phyloP scores from a whole-genome alignment of 2,113 vertebrate genomes.

The Corythornis vintsioides region DNA sequence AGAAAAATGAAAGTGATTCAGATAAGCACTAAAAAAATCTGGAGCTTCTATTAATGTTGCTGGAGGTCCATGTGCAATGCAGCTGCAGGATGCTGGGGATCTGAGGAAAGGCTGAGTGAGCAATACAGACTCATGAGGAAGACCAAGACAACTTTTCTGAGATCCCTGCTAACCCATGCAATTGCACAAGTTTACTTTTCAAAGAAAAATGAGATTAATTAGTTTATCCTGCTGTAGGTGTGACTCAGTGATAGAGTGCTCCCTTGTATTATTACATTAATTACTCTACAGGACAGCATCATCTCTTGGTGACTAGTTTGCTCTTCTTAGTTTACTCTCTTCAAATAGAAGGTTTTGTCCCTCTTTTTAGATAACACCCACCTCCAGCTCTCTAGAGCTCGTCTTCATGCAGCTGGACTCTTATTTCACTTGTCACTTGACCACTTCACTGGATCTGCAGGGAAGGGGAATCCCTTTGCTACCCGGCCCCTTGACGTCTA shows the following conservation, averaged over 20 bases:
- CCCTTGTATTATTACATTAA: neutral
- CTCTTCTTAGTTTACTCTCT: neutral
- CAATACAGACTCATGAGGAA: neutral
- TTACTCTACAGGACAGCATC: neutral
- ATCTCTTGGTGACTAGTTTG: neutral
- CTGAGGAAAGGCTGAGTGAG: neutral
- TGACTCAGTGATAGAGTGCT: neutral
- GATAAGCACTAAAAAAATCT: neutral
- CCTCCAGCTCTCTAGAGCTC: neutral
- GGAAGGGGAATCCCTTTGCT: neutral
- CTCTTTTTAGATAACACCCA: neutral
- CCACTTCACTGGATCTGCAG: neutral
- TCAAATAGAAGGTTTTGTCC: neutral
- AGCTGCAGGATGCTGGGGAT: neutral
- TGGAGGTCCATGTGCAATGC: neutral
- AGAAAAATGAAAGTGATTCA: neutral
- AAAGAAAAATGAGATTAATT: neutral
- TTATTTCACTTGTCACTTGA: neutral
- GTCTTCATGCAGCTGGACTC: neutral
- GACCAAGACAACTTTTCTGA: neutral
- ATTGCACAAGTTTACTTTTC: neutral
- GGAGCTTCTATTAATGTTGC: neutral
- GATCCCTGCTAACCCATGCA: neutral
- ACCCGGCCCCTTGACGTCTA: neutral
- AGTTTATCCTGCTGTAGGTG: neutral